phyloP scores from a whole-genome alignment of 2,888 invertebrate species.

The Aleiodes leptofemur region DNA sequence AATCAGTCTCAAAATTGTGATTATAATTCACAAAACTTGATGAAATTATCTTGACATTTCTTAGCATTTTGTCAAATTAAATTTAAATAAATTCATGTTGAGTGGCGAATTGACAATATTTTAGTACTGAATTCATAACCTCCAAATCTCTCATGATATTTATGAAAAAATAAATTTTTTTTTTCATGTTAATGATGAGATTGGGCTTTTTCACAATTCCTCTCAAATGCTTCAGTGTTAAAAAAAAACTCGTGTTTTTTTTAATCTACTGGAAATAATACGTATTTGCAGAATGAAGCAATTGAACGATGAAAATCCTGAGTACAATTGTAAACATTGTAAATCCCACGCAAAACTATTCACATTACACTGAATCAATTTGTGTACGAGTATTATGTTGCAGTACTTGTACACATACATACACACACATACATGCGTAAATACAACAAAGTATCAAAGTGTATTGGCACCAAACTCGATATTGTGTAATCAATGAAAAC shows the following conservation, averaged over 20 bases:
- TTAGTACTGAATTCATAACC: no score
- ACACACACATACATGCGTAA: not conserved
- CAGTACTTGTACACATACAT: not conserved
- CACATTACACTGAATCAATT: slow-evolving; percentile 12
- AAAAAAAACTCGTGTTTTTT: not conserved
- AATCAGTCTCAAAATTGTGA: no score
- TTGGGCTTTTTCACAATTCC: not conserved
- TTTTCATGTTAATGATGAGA: no score
- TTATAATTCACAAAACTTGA: no score
- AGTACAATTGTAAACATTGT: slow-evolving; percentile 3
- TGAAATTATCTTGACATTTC: no score
- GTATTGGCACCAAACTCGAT: slow-evolving; percentile 17
- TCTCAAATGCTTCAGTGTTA: not conserved
- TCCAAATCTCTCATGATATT: no score
- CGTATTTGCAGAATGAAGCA: slow-evolving; percentile 4
- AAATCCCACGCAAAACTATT: slow-evolving; percentile 22
- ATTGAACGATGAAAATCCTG: slow-evolving; percentile 10
- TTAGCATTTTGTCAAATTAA: no score
- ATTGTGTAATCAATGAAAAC: slow-evolving; percentile 12
- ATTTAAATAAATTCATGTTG: no score
- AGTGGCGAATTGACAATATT: no score
- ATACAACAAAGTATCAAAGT: slow-evolving; percentile 4
- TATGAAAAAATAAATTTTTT: no score
- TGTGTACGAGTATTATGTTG: slow-evolving; percentile 1
- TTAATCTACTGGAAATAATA: not conserved